These are phyloP conservation scores for Dryobota labecula DNA, from an alignment of 2,888 invertebrate species.

Conservation along the genomic window DNA sequence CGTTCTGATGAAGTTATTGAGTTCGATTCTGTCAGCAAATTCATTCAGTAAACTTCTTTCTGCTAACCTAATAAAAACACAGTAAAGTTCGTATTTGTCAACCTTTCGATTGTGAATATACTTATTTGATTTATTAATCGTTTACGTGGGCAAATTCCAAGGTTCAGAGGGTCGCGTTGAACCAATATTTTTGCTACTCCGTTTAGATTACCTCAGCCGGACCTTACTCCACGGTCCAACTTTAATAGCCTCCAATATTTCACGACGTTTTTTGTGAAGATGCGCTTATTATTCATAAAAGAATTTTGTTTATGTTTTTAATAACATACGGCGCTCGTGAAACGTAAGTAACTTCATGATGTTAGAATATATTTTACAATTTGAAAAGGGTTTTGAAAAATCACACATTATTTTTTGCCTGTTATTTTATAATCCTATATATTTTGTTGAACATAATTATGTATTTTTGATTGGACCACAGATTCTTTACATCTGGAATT, in stretches of 20 bases:
- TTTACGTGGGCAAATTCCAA: conserved; percentile 57
- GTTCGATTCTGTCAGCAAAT: conserved; percentile 11
- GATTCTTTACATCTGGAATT: neutral
- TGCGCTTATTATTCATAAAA: conserved; percentile 32
- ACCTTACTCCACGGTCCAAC: conserved; percentile 43
- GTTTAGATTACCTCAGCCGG: conserved; percentile 52
- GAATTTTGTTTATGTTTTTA: conserved; percentile 29
- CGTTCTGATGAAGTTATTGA: conserved; percentile 29
- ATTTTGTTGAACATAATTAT: neutral
- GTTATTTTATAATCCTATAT: neutral
- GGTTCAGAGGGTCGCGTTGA: conserved; percentile 44
- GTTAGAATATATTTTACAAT: neutral
- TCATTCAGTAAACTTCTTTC: conserved; percentile 20
- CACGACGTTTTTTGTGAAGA: conserved; percentile 29
- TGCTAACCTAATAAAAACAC: conserved; percentile 33
- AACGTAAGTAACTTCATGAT: conserved; percentile 18
- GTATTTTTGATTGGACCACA: neutral
- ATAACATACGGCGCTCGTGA: conserved; percentile 18
- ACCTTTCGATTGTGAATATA: conserved; percentile 47
- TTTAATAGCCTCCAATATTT: conserved; percentile 56
- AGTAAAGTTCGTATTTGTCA: conserved; percentile 49
- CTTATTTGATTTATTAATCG: conserved; percentile 65
- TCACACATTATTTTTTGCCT: neutral
- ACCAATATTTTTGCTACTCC: conserved; percentile 57
- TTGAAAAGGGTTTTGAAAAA: conserved; percentile 6